A percentile compares a stretch with the other conserved stretches of the same genome.
phyloP scores from a whole-genome alignment of 2,888 invertebrate species.

The Drosophila ustulata region DNA sequence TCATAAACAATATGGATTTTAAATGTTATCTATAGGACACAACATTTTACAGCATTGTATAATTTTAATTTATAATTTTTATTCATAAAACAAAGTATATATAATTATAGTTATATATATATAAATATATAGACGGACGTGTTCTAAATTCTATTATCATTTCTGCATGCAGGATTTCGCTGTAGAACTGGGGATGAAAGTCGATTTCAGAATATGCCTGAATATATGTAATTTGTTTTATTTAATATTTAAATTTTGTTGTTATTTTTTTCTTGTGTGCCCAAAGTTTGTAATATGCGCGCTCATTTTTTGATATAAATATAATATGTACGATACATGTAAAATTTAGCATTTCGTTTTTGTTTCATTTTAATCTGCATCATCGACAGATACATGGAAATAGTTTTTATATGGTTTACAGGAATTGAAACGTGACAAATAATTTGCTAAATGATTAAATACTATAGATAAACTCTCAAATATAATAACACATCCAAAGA shows the following conservation, averaged over 20 bases:
- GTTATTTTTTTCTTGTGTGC: conserved; percentile 77
- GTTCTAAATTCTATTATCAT: conserved; percentile 2
- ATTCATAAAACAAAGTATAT: conserved; percentile 37
- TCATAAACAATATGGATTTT: conserved; percentile 43
- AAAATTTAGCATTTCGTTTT: conserved; percentile 57
- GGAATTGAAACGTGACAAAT: conserved; percentile 80
- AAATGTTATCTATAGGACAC: conserved; percentile 55
- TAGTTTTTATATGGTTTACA: conserved; percentile 56
- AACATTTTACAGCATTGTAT: conserved; percentile 49
- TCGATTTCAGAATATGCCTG: conserved; percentile 13
- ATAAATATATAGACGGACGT: conserved; percentile 30
- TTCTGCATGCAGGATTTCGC: conserved; percentile 3
- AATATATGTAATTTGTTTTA: conserved; percentile 71
- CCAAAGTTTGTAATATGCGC: conserved; percentile 78
- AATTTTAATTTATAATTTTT: conserved; percentile 47
- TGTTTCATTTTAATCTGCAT: conserved; percentile 28
- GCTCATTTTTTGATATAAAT: conserved; percentile 75
- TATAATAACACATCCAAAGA: conserved; percentile 38
- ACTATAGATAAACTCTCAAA: conserved; percentile 52
- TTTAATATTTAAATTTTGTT: conserved; percentile 81
- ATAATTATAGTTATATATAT: conserved; percentile 26
- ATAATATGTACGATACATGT: conserved; percentile 72
- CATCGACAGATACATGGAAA: conserved; percentile 16
- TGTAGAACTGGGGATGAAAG: not conserved
- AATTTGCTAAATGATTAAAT: conserved; percentile 54